Evolutionary conservation across 2,113 vertebrate genomes (phyloP).

Genomic region (Cynoglossus semilaevis): DNA sequence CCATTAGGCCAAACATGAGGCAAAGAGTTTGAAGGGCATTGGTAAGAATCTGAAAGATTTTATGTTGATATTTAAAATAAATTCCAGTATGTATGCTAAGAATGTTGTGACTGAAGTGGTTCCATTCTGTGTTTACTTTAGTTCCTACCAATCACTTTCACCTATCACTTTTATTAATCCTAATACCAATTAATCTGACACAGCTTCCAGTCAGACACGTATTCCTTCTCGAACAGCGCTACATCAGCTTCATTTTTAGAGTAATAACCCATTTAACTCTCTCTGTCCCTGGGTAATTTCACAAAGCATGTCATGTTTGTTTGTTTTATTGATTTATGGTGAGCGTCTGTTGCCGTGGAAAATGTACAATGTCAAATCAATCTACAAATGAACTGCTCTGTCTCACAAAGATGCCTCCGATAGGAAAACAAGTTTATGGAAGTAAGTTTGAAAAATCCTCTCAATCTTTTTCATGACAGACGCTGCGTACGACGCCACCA

Average conservation of each 20-base stretch:
- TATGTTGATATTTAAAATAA: too few relatives aligned
- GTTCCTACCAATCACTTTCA: too few relatives aligned
- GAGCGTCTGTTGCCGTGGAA: constrained; percentile 16
- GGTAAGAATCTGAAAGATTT: too few relatives aligned
- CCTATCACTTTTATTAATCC: too few relatives aligned
- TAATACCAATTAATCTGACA: not conserved
- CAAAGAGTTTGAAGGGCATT: too few relatives aligned
- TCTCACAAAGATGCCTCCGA: constrained; percentile 11
- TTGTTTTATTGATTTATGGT: not conserved
- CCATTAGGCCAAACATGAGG: too few relatives aligned
- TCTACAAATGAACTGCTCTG: constrained; percentile 12
- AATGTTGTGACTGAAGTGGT: too few relatives aligned
- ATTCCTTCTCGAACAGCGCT: not conserved
- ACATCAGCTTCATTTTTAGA: not conserved
- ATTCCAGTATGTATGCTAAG: too few relatives aligned
- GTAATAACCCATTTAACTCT: not conserved
- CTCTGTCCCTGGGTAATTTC: not conserved
- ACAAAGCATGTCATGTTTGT: not conserved
- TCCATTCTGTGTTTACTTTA: too few relatives aligned
- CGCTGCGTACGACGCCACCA: too few relatives aligned
- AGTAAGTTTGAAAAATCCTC: constrained; percentile 1
- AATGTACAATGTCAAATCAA: constrained; percentile 24
- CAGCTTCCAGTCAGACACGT: constrained; percentile 1
- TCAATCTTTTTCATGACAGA: too few relatives aligned
- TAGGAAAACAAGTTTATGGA: constrained; percentile 16